A percentile compares a stretch with the other conserved stretches of the same genome.
Conservation (phyloP, 2,888 invertebrate species). For the Cremastinae sp. region DNA sequence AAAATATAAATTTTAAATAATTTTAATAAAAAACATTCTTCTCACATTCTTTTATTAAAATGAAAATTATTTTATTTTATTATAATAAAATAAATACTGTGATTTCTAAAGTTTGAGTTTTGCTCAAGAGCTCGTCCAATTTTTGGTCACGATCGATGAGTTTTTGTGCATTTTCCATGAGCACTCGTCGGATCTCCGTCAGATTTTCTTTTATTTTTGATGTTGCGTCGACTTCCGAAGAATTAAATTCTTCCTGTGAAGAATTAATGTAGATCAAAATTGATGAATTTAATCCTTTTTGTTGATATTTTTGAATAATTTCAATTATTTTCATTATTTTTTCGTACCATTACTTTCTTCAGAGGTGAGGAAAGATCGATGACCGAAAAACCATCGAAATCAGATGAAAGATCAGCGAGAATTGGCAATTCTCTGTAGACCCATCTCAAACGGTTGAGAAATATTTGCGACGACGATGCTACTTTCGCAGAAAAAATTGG, state of each 20-base stretch:
- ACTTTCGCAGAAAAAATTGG: conserved; percentile 55
- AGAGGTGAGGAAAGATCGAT: conserved; percentile 69
- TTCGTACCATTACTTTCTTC: conserved; percentile 67
- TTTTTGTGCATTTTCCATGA: conserved; percentile 71
- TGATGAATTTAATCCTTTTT: background rate
- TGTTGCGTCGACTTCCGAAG: conserved; percentile 54
- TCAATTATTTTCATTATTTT: background rate
- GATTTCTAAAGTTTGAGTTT: conserved; percentile 70
- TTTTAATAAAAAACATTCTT: background rate
- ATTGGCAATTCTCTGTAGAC: conserved; percentile 72
- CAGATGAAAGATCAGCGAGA: conserved; percentile 68
- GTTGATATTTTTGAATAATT: background rate
- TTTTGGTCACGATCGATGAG: conserved; percentile 71
- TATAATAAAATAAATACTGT: conserved; percentile 65
- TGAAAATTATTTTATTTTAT: too few relatives aligned
- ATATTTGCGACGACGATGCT: conserved; percentile 62
- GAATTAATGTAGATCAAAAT: background rate
- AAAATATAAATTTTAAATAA: conserved; percentile 27
- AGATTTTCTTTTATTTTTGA: conserved; percentile 67
- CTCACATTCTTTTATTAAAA: background rate
- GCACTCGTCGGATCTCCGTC: conserved; percentile 65
- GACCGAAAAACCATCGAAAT: conserved; percentile 62
- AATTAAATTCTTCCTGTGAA: conserved; percentile 67
- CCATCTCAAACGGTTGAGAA: conserved; percentile 67
- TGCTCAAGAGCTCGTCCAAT: conserved; percentile 71